Conservation (phyloP, 2,797 vertebrate species). For the Garrulus glandarius region DNA sequence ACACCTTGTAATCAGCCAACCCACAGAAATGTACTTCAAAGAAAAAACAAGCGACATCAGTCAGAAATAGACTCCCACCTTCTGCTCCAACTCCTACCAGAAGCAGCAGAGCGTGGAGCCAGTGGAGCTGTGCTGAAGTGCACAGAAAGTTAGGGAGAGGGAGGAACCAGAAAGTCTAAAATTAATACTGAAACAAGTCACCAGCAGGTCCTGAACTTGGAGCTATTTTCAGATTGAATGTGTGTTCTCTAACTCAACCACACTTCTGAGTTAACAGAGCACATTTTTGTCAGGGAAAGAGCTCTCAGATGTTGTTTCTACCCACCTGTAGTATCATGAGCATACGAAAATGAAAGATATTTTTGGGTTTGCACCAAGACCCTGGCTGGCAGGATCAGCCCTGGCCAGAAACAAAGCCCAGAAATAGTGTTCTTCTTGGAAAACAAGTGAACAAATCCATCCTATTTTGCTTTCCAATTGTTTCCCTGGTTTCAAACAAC, state of each 20-base stretch:
- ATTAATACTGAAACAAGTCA: constrained; percentile 22
- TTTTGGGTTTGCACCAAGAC: not conserved
- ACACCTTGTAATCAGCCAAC: constrained; percentile 58
- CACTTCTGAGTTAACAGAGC: not conserved
- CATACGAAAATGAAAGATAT: not conserved
- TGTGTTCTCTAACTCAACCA: not conserved
- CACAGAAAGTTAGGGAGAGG: not conserved
- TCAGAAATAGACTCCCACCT: constrained; percentile 64
- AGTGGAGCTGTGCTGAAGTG: constrained; percentile 12
- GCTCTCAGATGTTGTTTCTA: not conserved
- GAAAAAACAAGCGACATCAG: constrained; percentile 24
- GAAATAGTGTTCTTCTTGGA: not conserved
- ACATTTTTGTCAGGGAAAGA: not conserved
- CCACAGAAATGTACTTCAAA: constrained; percentile 50
- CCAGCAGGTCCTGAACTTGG: constrained; percentile 15
- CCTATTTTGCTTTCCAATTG: not conserved
- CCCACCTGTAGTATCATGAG: not conserved
- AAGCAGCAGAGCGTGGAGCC: not conserved
- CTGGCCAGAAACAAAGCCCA: not conserved
- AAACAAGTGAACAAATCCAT: not conserved
- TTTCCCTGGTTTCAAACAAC: not conserved
- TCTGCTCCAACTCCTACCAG: constrained; percentile 40
- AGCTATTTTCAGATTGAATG: not conserved
- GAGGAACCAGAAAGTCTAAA: constrained; percentile 37
- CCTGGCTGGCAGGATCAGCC: not conserved